Percentiles rank a stretch among this genome's conserved stretches.
phyloP scores from a whole-genome alignment of 2,113 vertebrate species.

The Prochilodus magdalenae region DNA sequence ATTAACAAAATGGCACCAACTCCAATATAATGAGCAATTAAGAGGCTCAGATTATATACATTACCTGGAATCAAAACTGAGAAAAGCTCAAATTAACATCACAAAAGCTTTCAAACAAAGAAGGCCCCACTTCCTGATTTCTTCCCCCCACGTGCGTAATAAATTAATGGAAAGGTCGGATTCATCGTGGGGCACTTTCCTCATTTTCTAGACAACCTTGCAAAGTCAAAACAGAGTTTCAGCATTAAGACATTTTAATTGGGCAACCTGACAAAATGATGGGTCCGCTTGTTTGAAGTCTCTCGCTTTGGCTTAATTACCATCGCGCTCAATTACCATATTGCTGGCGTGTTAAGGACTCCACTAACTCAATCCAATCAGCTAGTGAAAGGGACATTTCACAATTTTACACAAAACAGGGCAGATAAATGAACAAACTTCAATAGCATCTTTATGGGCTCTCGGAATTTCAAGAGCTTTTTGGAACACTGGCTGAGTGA shows the following conservation, averaged over 20 bases:
- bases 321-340: slow-evolving; percentile 40
- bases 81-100: slow-evolving; percentile 17
- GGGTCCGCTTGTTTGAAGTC: slow-evolving; percentile 46
- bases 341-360: slow-evolving; percentile 33
- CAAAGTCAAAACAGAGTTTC: slow-evolving; percentile 16
- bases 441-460: slow-evolving; percentile 24
- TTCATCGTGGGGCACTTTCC: slow-evolving; percentile 11
- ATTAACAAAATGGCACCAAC: slow-evolving; percentile 4
- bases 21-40: slow-evolving; percentile 31
- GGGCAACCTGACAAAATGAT: slow-evolving; percentile 45
- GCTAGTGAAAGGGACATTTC: slow-evolving; percentile 20
- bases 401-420: slow-evolving; percentile 28
- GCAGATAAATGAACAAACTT: slow-evolving; percentile 42
- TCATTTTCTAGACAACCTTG: slow-evolving; percentile 23
- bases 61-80: slow-evolving; percentile 11
- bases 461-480: slow-evolving; percentile 37
- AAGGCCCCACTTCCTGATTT: not conserved
- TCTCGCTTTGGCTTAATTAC: slow-evolving; percentile 39
- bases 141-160: slow-evolving; percentile 4
- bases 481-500: slow-evolving; percentile 20
- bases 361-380: slow-evolving; percentile 33
- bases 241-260: slow-evolving; percentile 45
- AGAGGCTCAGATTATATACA: not conserved
- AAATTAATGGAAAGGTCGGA: slow-evolving; percentile 29
- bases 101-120: slow-evolving; percentile 17